Base-by-base conservation (phyloP, 30 jellyfish, hydroid and myxozoan species). In the Sanderia malayensis region DNA sequence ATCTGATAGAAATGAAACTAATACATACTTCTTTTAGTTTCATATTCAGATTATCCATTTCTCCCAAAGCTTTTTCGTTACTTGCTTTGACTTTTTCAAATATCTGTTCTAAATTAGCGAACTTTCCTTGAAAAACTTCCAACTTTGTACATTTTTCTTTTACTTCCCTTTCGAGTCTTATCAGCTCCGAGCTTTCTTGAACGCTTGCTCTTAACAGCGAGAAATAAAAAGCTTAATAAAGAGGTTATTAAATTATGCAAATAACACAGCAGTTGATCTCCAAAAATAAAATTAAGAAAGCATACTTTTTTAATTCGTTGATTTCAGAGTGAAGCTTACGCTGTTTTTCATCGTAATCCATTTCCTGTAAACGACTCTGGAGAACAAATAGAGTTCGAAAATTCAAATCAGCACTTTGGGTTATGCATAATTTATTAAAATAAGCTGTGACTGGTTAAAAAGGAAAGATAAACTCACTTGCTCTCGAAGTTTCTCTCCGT, bases 81-180 rank as follows among this genome's bases (percentile, higher is more conserved):
- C 98, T 90, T 23, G 66, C 4, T 71, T 90, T 90, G 82, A 90
- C 84, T 46, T 78, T 83, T 27, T 76, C 83, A 46, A 90, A 58
- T 64, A 82, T 60, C 98, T 90, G 96, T 37, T 92, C 95, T n/a
- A 92, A 65, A 32, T 84, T 84, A 19, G 73, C 81, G 65, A 83
- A 92, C 41, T 92, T 92, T n/a, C 87, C 82, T 68, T 92, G 98
- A 61, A 92, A 41, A 27, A 46, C 67, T 80, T 92, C 96, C 1
- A 92, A 79, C 64, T 70, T 80, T 8, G 78, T 58, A 11, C 86
- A 81, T 74, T 92, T 92, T 24, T 92, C 98, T 46, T 80, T 84
- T 28, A 84, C 87, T 64, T 92, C 98, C 28, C 98, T 86, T 63
- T 92, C 96, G 1, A 92, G 85, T 22, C 92, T 82, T 21, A 92